Base-by-base conservation (phyloP, 2,113 vertebrate genomes). In the Gallinago undulata region DNA sequence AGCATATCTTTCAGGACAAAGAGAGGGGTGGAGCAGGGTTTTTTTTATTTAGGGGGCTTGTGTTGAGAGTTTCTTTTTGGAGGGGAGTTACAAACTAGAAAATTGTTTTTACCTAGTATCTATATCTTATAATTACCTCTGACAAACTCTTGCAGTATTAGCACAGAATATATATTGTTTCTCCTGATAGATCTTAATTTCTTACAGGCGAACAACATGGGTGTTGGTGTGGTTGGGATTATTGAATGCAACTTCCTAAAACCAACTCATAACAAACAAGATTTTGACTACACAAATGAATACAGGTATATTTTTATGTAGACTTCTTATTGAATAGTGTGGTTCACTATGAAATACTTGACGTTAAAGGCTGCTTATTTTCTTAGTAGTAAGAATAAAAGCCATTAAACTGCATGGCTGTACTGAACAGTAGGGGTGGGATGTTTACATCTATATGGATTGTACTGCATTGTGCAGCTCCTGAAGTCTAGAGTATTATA, bases 231-330 rank as follows among this genome's bases (percentile, higher is more conserved):
- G 57, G 99, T 99, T 66, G 99, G 99, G 8, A 97, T 99, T 89
- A 98, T 99, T 53, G 99, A 99, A 43, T 99, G 99, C 96, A 98
- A 99, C 97, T 99, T 99, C 91, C 97, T 99, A 51, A 98, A 99
- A 70, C 99, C 99, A 28, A 99, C 99, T 66, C 99, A 99, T 96
- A 99, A 99, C 97, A 99, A 99, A 90, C 99, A 99, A 92, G 99
- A 99, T 94, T 99, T 99, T 84, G 98, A 98, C 90, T 99, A 99
- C 87, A 99, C 98, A 18, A 99, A 99, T 21, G 99, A 99, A 55
- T 99, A 99, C 98, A 99, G 99, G 99, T 99, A 98, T 75, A 16
- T 85, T 91, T 94, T 93, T 33, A 23, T 27, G 10, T 78, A 33
- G n/a, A 13, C 45, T 77, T 82, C 30, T 23, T 19, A 2, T 31